Evolutionary conservation across 2,113 vertebrate genomes (phyloP).

Genomic region (Hirundichthys speculiger): DNA sequence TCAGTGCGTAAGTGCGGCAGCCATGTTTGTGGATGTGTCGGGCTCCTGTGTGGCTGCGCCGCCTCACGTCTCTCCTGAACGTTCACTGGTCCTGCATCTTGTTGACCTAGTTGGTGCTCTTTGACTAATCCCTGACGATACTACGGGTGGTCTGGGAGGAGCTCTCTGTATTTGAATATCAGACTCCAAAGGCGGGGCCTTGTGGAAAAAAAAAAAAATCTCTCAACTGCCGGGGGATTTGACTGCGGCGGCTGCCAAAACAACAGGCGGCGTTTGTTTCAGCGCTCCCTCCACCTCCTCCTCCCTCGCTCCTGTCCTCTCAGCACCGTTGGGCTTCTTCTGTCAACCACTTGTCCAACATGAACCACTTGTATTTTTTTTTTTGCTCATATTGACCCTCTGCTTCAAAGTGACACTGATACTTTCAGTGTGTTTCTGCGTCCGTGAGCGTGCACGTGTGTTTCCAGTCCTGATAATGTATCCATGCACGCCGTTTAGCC

Average conservation of each 20-base stretch:
- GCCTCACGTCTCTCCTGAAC: conserved; percentile 55
- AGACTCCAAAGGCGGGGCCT: conserved; percentile 77
- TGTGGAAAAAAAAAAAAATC: conserved; percentile 39
- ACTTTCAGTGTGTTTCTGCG: conserved; percentile 29
- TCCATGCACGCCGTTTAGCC: conserved; percentile 24
- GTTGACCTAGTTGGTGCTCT: conserved; percentile 85
- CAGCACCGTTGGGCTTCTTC: conserved; percentile 18
- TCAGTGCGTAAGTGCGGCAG: conserved; percentile 65
- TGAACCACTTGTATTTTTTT: conserved; percentile 41
- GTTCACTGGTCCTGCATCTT: conserved; percentile 72
- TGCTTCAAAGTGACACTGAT: conserved; percentile 53
- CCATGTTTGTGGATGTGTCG: conserved; percentile 8
- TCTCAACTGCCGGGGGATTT: conserved; percentile 74
- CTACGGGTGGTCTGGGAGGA: conserved; percentile 79
- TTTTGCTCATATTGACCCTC: conserved; percentile 48
- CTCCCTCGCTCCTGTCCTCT: conserved; percentile 3
- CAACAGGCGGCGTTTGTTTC: conserved; percentile 69
- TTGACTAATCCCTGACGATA: conserved; percentile 80
- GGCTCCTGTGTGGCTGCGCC: conserved; percentile 66
- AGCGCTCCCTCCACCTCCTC: conserved; percentile 40
- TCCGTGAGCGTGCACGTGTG: conserved; percentile 7
- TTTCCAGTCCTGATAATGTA: conserved; percentile 30
- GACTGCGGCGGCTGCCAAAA: conserved; percentile 73
- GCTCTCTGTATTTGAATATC: conserved; percentile 81
- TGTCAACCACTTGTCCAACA: conserved; percentile 60